Conservation (phyloP, 2,113 vertebrate species). For the Corapipo altera region DNA sequence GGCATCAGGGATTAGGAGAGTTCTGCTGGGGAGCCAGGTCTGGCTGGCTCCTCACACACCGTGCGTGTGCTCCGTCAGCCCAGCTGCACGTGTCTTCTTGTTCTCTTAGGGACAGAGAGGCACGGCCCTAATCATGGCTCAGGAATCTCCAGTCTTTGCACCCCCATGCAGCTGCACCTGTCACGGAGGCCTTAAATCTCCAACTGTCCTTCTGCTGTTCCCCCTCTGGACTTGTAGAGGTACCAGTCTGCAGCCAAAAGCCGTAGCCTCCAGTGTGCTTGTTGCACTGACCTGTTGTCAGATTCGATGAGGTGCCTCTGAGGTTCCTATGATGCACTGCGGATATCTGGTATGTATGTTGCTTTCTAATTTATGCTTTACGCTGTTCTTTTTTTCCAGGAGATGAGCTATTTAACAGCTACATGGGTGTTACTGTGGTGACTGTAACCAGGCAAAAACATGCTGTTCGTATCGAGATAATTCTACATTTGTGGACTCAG, state of each 20-base stretch:
- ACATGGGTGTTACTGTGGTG: slow-evolving; percentile 37
- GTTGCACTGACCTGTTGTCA: not conserved
- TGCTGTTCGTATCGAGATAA: not conserved
- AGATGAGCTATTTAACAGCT: slow-evolving; percentile 7
- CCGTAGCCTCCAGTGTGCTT: not conserved
- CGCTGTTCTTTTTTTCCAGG: not conserved
- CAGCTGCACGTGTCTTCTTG: accelerated
- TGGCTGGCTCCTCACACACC: not conserved
- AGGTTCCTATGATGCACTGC: not conserved
- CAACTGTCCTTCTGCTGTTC: not conserved
- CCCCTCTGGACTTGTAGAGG: not conserved
- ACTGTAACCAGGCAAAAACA: slow-evolving; percentile 47
- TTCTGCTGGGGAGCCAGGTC: not conserved
- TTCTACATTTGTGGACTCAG: not conserved
- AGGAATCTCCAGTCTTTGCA: not conserved
- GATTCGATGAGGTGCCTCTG: not conserved
- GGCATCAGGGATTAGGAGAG: not conserved
- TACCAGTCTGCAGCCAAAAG: not conserved
- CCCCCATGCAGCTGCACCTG: not conserved
- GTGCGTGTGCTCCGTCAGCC: not conserved
- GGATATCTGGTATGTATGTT: not conserved
- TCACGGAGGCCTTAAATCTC: not conserved
- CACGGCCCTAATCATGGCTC: not conserved
- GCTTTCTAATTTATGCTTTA: slow-evolving; percentile 18
- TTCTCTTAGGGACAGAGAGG: not conserved